These are phyloP conservation scores for Eremophila alpestris DNA, from an alignment of 2,797 vertebrate genomes.

Conservation along the genomic window DNA sequence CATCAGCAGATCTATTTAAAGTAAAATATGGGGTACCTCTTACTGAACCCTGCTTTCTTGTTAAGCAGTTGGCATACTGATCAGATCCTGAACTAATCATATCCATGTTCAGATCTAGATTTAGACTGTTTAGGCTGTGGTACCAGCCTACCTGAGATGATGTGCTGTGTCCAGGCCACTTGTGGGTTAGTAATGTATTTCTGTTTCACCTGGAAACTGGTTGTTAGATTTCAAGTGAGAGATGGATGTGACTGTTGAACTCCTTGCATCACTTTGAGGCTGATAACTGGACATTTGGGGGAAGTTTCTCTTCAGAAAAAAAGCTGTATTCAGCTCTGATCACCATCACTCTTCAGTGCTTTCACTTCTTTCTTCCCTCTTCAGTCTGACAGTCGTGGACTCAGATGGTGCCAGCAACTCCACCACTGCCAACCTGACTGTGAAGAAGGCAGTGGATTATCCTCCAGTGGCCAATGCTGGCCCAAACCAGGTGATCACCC, in stretches of 20 bases:
- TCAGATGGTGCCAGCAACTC: constrained; percentile 90
- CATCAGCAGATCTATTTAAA: not conserved
- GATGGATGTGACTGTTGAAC: not conserved
- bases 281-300: not conserved
- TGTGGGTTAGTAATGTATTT: not conserved
- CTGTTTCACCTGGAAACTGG: not conserved
- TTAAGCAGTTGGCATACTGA: not conserved
- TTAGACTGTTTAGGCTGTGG: not conserved
- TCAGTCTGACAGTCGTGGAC: constrained; percentile 92
- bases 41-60: not conserved
- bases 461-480: constrained; percentile 91
- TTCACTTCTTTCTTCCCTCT: not conserved
- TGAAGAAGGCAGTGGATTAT: constrained; percentile 96
- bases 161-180: not conserved
- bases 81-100: not conserved
- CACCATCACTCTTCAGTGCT: not conserved
- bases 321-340: not conserved
- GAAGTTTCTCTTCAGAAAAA: not conserved
- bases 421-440: constrained; percentile 86
- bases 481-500: constrained; percentile 93
- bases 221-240: not conserved
- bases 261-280: not conserved
- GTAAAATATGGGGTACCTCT: not conserved
- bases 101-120: not conserved
- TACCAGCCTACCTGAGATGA: not conserved